Conservation (phyloP, 2,797 vertebrate species). For the Thalassophryne amazonica region DNA sequence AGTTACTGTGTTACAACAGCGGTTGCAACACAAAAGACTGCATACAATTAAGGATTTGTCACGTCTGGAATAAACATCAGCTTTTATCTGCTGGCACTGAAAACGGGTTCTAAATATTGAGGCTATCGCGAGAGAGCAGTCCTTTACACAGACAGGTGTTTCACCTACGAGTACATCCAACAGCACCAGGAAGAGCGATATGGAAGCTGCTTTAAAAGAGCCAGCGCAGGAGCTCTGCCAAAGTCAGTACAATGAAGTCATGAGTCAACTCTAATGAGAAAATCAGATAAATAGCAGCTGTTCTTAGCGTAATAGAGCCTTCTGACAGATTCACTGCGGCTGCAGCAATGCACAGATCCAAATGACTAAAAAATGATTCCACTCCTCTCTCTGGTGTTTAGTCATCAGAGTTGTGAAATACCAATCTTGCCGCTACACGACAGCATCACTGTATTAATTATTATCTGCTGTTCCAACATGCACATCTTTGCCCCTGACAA, state of each 20-base stretch:
- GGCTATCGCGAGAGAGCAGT: conserved; percentile 2
- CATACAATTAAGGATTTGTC: no score
- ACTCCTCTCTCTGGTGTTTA: conserved; percentile 81
- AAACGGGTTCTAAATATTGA: no score
- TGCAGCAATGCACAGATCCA: conserved; percentile 74
- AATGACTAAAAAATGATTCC: conserved; percentile 90
- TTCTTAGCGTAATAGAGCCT: conserved; percentile 67
- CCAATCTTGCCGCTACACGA: conserved; percentile 81
- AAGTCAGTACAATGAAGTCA: conserved; percentile 78
- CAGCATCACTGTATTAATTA: conserved; percentile 90
- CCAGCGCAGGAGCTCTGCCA: conserved; percentile 59
- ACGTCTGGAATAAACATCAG: no score
- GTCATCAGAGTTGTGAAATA: conserved; percentile 86
- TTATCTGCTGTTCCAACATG: conserved; percentile 87
- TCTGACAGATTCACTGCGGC: conserved; percentile 84
- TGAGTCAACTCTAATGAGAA: conserved; percentile 84
- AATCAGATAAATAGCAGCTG: conserved; percentile 85
- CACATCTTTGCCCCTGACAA: conserved; percentile 92
- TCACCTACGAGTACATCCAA: conserved; percentile 17
- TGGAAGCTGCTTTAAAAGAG: conserved; percentile 45
- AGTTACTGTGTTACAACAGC: no score
- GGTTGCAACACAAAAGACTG: no score
- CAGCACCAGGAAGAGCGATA: conserved; percentile 29
- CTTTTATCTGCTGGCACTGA: conserved; percentile 5
- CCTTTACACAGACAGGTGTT: conserved; percentile 17